Conservation (phyloP, 2,797 vertebrate genomes). For the Gymnoscopelus braueri region DNA sequence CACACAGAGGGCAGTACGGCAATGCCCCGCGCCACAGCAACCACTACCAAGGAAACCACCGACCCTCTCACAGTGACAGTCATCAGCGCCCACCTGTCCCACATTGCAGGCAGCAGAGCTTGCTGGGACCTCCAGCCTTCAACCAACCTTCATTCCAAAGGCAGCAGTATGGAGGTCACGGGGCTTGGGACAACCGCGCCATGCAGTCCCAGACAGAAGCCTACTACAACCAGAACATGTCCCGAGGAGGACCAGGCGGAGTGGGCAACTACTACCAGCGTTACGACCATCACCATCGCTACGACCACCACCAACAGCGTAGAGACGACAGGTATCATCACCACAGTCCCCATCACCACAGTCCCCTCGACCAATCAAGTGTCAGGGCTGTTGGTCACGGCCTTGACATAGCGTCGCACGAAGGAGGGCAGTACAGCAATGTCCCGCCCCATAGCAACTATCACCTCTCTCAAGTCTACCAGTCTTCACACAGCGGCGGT, state of each 20-base stretch:
- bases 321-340: too few species aligned
- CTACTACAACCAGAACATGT: conserved; percentile 83
- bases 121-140: conserved; percentile 83
- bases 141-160: conserved; percentile 80
- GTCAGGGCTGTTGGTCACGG: too few species aligned
- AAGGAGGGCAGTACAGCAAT: too few species aligned
- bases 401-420: too few species aligned
- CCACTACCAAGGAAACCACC: conserved; percentile 81
- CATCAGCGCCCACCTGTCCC: conserved; percentile 32
- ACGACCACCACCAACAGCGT: conserved; percentile 68
- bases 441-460: too few species aligned
- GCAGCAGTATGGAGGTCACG: conserved; percentile 39
- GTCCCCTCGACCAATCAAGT: too few species aligned
- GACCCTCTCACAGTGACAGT: neutral
- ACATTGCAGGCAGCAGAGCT: conserved; percentile 87
- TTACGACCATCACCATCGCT: conserved; percentile 77
- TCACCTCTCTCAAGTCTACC: too few species aligned
- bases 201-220: conserved; percentile 81
- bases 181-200: conserved; percentile 84
- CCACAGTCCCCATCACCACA: too few species aligned
- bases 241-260: conserved; percentile 75
- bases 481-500: too few species aligned
- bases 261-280: conserved; percentile 78
- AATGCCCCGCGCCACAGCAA: conserved; percentile 83
- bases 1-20: conserved; percentile 85